Base-by-base conservation (phyloP, 2,888 invertebrate genomes). In the Netelia fuscicornis region DNA sequence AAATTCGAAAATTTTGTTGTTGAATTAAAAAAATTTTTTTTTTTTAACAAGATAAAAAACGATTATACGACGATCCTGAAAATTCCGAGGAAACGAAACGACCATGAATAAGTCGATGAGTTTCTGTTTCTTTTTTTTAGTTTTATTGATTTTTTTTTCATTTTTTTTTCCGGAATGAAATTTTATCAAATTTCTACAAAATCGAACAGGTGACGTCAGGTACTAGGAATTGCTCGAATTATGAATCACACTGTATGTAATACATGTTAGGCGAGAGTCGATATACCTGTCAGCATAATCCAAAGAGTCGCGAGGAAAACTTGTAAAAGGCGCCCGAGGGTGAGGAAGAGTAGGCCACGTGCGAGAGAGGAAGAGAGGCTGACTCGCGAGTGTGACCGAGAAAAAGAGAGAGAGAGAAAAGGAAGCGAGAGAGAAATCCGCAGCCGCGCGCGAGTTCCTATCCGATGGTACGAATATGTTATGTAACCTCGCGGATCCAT, bases 311-410 rank as follows among this genome's bases (percentile, higher is more conserved):
- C 48, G 67, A 68, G 79, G 20, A 85, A 88, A 85, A 80, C 77
- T 82, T 75, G 44, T 58, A 79, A 82, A 77, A 84, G 79, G 17
- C 80, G 81, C 79, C 86, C 81, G 81, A 79, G 84, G 81, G 65
- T 70, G 76, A 86, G 79, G 81, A 82, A 83, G 83, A 76, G 80
- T 76, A 77, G 74, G 82, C 85, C 81, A 85, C 81, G 79, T 75
- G 82, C 72, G 82, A 37, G 75, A 80, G 81, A 62, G 42, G 52
- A 60, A 30, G 17, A 30, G 6, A 30, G 30, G 30, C 30, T 5
- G 17, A 0, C 17, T 17, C 30, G 30, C 30, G 30, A 60, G 37
- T 23, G 72, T 54, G 75, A 60, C 48, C 44, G 68, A 74, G 77
- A 54, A 74, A 67, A 65, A 56, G 30, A 70, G 30, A 64, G 54